Base-by-base conservation (phyloP, 2,888 invertebrate species). In the Laothoe populi region DNA sequence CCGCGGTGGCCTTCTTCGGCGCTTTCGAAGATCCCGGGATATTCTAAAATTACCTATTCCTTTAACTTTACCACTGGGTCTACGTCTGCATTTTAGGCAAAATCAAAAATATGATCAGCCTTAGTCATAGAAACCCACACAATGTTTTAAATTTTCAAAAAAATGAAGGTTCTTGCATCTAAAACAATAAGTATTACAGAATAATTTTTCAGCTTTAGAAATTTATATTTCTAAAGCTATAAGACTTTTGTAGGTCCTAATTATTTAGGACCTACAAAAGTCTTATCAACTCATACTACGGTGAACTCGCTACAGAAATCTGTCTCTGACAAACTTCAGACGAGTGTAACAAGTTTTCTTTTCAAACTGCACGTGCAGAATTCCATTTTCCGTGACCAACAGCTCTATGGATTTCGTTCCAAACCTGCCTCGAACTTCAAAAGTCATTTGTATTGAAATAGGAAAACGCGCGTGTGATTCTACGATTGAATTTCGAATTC, bases 281-380 rank as follows among this genome's bases (percentile, higher is more conserved):
- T 38, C 38, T 3, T 11, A 7, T 4, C 11, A 1, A 4, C 38
- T 23, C 4, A 23, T 26, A 26, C 35, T 35, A 10, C 35, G 1
- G 10, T 10, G 3, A 3, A 11, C 38, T 38, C 38, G 38, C 4
- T 38, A 38, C 10, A 38, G 11, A 38, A 38, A 38, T 11, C 38
- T 38, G 7, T 24, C n/a, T 1, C 3, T n/a, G 7, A n/a, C 46
- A 11, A 2, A 42, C 16, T 31, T 53, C 26, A 16, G 31, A 3
- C 16, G 49, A 31, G n/a, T 48, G 7, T 48, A 48, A 48, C 26
- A 31, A 2, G 19, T 53, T 53, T 31, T 53, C 49, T 53, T 53
- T 53, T 26, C 16, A 53, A 53, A 53, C 19, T 53, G n/a, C 42
- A 44, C 1, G 1, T 2, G 10, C 19, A 4, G 49, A 53, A 53